Evolutionary conservation across 1,140 invertebrate genomes (phyloP).

Genomic region (Dendrolimus punctatus): DNA sequence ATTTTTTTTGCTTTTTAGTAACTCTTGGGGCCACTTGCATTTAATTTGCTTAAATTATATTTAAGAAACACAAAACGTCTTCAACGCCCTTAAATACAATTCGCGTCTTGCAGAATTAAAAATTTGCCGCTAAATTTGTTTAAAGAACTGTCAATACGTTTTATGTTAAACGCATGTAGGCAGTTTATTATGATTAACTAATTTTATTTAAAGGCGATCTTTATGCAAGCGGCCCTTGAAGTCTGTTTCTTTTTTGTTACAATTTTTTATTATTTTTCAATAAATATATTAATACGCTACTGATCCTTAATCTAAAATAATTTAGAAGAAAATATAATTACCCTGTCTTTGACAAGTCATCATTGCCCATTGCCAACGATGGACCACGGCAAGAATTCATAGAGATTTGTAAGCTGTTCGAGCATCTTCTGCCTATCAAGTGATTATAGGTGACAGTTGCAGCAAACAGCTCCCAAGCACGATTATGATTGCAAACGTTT

Average conservation of each 20-base stretch:
- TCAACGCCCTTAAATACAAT: no score
- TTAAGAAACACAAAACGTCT: no score
- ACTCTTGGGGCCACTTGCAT: no score
- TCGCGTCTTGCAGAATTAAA: no score
- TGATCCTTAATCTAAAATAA: neutral
- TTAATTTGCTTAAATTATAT: no score
- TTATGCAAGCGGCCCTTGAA: no score
- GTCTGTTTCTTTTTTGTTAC: neutral
- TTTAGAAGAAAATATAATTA: conserved; percentile 6
- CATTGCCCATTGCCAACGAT: conserved; percentile 5
- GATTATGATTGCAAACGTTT: conserved; percentile 74
- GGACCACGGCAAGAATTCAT: conserved; percentile 16
- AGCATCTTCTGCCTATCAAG: conserved; percentile 26
- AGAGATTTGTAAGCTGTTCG: conserved; percentile 14
- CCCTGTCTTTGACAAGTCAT: conserved; percentile 8
- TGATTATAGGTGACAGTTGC: conserved; percentile 33
- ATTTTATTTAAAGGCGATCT: no score
- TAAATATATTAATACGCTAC: neutral
- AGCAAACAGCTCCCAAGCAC: conserved; percentile 75
- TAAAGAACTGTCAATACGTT: no score
- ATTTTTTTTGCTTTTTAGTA: no score
- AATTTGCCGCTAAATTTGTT: no score
- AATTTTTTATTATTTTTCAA: neutral
- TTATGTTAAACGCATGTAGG: no score
- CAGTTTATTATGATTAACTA: no score